Base-by-base conservation (phyloP, 1,140 invertebrate species). In the Eriosoma lanigerum region DNA sequence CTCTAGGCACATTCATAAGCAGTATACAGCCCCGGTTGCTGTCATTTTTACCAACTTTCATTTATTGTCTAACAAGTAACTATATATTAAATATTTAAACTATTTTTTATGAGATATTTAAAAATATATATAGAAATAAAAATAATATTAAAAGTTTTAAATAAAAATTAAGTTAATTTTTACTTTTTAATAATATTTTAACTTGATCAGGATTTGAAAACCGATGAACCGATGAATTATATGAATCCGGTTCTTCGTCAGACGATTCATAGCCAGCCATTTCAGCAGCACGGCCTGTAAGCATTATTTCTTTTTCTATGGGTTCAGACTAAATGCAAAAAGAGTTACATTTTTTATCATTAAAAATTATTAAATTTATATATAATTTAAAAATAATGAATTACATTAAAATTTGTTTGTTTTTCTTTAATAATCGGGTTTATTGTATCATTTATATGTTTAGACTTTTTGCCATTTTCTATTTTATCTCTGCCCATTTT, bases 231-330 rank as follows among this genome's bases (percentile, higher is more conserved):
- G 80, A 81, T 48, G 72, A 80, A 62, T 83, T 84, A 17, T 82
- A 86, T 19, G 84, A 83, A 1, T 82, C 83, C 60, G 86, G 86
- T 75, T 90, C 90, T 58, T 92, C 92, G 26, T 90, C 89, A 19
- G 92, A 93, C 21, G 90, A 91, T 84, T 93, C 90, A 72, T 90
- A 87, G 81, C 92, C 93, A 15, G 92, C 93, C 82, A 90, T 90
- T 10, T 93, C 85, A 3, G 94, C 93, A 85, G 93, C 93, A 76
- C 92, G 87, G 48, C 94, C 94, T 84, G 92, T 93, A 48, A 95
- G 87, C 80, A 95, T 92, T 70, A 86, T 85, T 52, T 76, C 83
- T 46, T 75, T 82, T 82, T 82, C 78, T 50, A 81, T 46, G 10
- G 82, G 66, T 62, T 72, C 58, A 70, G 82, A 80, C 82, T 82